Percentiles rank a stretch among this genome's conserved stretches.
These are phyloP conservation scores for Pipistrellus pipistrellus DNA, from an alignment of 2,797 vertebrate species.

Conservation along the genomic window DNA sequence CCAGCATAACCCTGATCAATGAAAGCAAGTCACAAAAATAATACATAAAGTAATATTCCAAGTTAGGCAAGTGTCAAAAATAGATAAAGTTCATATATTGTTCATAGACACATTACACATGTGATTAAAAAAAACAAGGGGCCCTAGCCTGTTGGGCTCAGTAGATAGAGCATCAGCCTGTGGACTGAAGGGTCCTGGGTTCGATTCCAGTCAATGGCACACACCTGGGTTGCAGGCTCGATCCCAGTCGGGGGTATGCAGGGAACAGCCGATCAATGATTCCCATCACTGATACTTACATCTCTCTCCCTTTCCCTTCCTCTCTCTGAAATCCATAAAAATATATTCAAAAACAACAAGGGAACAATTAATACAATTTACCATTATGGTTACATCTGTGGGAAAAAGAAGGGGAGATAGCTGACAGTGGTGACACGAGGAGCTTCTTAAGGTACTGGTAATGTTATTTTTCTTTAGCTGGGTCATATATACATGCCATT, in stretches of 20 bases:
- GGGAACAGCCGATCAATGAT: too few species aligned
- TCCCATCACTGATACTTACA: too few species aligned
- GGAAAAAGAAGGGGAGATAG: background rate
- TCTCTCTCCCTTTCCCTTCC: too few species aligned
- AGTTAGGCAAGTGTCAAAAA: constrained; percentile 22
- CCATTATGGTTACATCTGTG: background rate
- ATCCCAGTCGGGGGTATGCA: too few species aligned
- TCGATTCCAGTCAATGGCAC: too few species aligned
- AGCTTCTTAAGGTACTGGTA: background rate
- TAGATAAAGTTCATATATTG: background rate
- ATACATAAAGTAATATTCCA: background rate
- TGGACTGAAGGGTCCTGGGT: too few species aligned
- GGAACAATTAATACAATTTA: background rate
- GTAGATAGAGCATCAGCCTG: too few species aligned
- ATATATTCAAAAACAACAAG: background rate
- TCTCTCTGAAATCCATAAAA: too few species aligned
- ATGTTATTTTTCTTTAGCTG: constrained; percentile 4
- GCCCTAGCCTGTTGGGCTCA: too few species aligned
- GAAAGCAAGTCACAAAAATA: constrained; percentile 40
- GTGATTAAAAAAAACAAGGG: background rate
- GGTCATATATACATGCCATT: background rate
- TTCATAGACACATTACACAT: background rate
- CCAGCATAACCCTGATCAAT: background rate
- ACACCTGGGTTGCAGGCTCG: too few species aligned
- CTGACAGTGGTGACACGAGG: background rate